Percentiles rank a stretch among this genome's conserved stretches.
Evolutionary conservation across 2,888 invertebrate species (phyloP).

Genomic region (Odiellus spinosus): DNA sequence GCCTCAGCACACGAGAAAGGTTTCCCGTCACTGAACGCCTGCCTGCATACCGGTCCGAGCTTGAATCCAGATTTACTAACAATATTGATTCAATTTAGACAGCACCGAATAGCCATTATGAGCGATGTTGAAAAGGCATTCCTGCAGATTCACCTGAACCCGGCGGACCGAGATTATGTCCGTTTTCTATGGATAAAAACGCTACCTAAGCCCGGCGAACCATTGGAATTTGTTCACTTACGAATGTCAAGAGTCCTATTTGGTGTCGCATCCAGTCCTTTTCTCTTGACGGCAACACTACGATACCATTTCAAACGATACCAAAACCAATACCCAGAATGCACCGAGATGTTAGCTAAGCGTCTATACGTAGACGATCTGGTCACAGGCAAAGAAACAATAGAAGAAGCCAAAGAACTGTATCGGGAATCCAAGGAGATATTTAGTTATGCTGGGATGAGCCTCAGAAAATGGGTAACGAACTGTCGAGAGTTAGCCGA

Average conservation of each 20-base stretch:
- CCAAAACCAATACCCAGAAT: neutral
- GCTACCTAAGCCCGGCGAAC: neutral
- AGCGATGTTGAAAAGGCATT: conserved; percentile 30
- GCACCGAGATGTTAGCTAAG: neutral
- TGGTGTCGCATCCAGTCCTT: conserved; percentile 2
- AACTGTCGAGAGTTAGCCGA: neutral
- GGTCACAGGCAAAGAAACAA: neutral
- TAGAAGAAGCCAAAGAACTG: neutral
- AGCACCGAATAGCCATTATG: conserved; percentile 22
- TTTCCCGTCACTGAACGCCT: conserved; percentile 25
- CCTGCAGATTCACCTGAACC: conserved; percentile 23
- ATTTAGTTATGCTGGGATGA: neutral
- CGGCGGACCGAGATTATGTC: conserved; percentile 23
- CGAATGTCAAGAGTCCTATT: neutral
- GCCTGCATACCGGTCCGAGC: conserved; percentile 23
- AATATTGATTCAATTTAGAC: conserved; percentile 24
- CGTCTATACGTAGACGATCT: conserved; percentile 4
- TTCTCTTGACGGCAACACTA: conserved; percentile 1
- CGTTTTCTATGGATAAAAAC: conserved; percentile 26
- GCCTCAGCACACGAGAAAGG: conserved; percentile 3
- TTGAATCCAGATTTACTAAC: conserved; percentile 25
- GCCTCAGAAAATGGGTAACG: conserved; percentile 1
- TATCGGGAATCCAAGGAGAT: neutral
- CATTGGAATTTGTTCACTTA: neutral
- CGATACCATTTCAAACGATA: conserved; percentile 1